These are phyloP conservation scores for Eledona agricola DNA, from an alignment of 2,888 invertebrate species.

Conservation along the genomic window DNA sequence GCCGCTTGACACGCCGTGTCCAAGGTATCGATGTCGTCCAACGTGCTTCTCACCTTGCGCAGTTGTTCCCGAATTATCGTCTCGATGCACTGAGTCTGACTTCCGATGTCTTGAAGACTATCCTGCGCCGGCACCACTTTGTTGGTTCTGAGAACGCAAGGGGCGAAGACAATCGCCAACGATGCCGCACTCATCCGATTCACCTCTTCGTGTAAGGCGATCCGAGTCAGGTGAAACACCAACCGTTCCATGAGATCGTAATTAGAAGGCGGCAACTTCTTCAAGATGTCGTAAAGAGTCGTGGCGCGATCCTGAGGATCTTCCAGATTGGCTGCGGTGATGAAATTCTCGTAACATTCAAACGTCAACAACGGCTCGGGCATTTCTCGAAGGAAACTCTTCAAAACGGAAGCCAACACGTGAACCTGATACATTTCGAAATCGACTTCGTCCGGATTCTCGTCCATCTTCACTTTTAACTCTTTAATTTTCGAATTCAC, in stretches of 20 bases:
- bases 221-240: conserved; percentile 91
- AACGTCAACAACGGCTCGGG: conserved; percentile 92
- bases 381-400: conserved; percentile 90
- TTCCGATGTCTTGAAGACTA: conserved; percentile 87
- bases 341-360: conserved; percentile 94
- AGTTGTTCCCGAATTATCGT: conserved; percentile 89
- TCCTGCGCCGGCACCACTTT: conserved; percentile 90
- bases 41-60: conserved; percentile 80
- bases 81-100: conserved; percentile 90
- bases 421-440: conserved; percentile 87
- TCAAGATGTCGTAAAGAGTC: conserved; percentile 85
- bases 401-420: conserved; percentile 88
- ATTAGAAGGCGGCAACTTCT: conserved; percentile 88
- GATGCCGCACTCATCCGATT: conserved; percentile 94
- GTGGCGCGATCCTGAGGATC: conserved; percentile 84
- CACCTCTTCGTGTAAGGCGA: conserved; percentile 84
- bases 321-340: conserved; percentile 85
- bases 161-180: conserved; percentile 93
- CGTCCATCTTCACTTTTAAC: conserved; percentile 78
- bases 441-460: conserved; percentile 75
- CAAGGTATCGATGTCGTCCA: conserved; percentile 89
- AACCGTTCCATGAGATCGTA: conserved; percentile 91
- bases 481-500: conserved; percentile 85
- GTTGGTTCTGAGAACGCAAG: conserved; percentile 90
- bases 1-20: conserved; percentile 90